These are phyloP conservation scores for Nymphalis urticae DNA, from an alignment of 2,888 invertebrate species.

Conservation along the genomic window DNA sequence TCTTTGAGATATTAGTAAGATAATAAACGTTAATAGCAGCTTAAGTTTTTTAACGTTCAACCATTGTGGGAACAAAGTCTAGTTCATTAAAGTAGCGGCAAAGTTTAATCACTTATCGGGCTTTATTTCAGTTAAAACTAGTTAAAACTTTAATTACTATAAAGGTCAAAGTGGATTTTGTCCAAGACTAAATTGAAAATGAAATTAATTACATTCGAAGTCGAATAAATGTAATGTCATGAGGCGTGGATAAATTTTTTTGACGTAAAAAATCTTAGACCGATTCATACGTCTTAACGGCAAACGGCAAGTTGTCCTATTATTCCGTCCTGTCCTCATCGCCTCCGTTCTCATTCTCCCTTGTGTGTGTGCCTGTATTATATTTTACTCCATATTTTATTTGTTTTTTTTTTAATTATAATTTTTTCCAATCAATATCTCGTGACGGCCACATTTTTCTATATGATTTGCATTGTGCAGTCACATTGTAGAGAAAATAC, in stretches of 20 bases:
- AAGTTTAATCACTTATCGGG: constrained; percentile 34
- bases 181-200: constrained; percentile 4
- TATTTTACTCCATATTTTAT: too few relatives aligned
- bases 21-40: background rate
- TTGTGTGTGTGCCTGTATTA: too few relatives aligned
- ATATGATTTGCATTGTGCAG: too few relatives aligned
- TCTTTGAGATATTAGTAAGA: background rate
- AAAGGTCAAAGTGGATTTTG: constrained; percentile 4
- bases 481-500: too few relatives aligned
- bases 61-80: constrained; percentile 14
- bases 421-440: too few relatives aligned
- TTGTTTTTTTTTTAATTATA: too few relatives aligned
- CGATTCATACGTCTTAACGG: too few relatives aligned
- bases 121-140: constrained; percentile 30
- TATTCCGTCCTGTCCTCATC: too few relatives aligned
- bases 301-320: too few relatives aligned
- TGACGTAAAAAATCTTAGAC: too few relatives aligned
- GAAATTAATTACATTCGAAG: background rate
- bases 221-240: background rate
- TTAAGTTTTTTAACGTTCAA: constrained; percentile 16
- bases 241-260: background rate
- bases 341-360: too few relatives aligned
- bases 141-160: constrained; percentile 17
- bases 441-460: too few relatives aligned
- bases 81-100: constrained; percentile 30